Conservation (phyloP, 2,888 invertebrate genomes). For the Troides oblongomaculatus region DNA sequence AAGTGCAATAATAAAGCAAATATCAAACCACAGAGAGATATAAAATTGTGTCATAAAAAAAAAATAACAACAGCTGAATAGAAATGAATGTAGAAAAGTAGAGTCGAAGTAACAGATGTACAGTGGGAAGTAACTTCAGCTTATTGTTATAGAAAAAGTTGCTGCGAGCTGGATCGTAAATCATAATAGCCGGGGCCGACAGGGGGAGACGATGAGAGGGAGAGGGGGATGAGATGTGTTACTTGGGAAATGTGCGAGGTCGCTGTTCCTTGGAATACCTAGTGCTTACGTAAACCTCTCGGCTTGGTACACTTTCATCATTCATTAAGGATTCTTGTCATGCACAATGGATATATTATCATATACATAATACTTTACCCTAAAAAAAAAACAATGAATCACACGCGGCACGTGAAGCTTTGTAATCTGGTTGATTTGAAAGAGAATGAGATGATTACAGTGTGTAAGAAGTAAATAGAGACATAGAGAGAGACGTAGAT, state of each 20-base stretch:
- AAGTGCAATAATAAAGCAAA: conserved; percentile 11
- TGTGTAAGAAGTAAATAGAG: too few relatives aligned
- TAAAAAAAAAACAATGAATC: too few relatives aligned
- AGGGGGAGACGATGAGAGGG: not conserved
- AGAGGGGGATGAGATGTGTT: conserved; percentile 5
- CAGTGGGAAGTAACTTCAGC: conserved; percentile 22
- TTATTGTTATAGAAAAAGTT: conserved; percentile 30
- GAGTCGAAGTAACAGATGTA: conserved; percentile 28
- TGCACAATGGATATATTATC: too few relatives aligned
- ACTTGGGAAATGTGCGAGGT: conserved; percentile 9
- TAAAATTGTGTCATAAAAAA: conserved; percentile 17
- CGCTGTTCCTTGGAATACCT: conserved; percentile 1
- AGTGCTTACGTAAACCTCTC: conserved; percentile 4
- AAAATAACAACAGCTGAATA: conserved; percentile 17
- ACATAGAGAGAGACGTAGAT: too few relatives aligned
- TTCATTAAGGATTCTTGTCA: too few relatives aligned
- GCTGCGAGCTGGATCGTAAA: conserved; percentile 24
- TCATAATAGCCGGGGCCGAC: conserved; percentile 19
- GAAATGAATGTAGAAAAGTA: conserved; percentile 19
- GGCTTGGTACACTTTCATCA: conserved; percentile 8
- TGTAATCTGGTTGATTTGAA: too few relatives aligned
- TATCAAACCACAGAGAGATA: conserved; percentile 2
- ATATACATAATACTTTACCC: too few relatives aligned
- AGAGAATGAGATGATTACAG: too few relatives aligned
- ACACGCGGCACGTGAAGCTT: too few relatives aligned